phyloP scores from a whole-genome alignment of 2,797 vertebrate genomes.

The Dromococcyx pavoninus region DNA sequence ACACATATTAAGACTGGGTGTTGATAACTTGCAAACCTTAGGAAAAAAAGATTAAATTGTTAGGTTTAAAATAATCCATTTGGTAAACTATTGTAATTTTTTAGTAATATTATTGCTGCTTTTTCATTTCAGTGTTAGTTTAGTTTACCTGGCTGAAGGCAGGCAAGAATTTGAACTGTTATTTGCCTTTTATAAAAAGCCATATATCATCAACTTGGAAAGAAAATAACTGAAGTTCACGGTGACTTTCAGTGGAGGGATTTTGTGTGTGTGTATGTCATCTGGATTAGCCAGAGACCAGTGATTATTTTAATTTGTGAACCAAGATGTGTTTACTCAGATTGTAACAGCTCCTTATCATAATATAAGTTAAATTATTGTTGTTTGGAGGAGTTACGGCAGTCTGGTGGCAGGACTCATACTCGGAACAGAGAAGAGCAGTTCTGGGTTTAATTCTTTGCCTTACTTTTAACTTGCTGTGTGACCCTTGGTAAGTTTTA shows the following conservation, averaged over 20 bases:
- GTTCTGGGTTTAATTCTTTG: not conserved
- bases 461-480: not conserved
- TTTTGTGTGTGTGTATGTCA: not conserved
- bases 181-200: not conserved
- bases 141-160: not conserved
- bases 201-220: slow-evolving; percentile 6
- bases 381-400: not conserved
- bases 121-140: not conserved
- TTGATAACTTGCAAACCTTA: not conserved
- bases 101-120: not conserved
- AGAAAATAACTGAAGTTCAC: not conserved
- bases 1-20: not conserved
- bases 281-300: not conserved
- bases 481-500: not conserved
- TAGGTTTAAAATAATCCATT: not conserved
- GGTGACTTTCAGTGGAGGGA: not conserved
- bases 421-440: not conserved
- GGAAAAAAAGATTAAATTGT: not conserved
- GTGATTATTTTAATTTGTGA: slow-evolving; percentile 36
- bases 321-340: not conserved
- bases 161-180: not conserved
- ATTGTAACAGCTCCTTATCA: slow-evolving; percentile 16
- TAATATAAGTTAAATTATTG: not conserved
- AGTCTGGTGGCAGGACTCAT: not conserved
- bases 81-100: not conserved